Evolutionary conservation across 2,888 invertebrate species (phyloP), one percentile per base, ranked within the genome.

Genomic region (Hemaris fuciformis): DNA sequence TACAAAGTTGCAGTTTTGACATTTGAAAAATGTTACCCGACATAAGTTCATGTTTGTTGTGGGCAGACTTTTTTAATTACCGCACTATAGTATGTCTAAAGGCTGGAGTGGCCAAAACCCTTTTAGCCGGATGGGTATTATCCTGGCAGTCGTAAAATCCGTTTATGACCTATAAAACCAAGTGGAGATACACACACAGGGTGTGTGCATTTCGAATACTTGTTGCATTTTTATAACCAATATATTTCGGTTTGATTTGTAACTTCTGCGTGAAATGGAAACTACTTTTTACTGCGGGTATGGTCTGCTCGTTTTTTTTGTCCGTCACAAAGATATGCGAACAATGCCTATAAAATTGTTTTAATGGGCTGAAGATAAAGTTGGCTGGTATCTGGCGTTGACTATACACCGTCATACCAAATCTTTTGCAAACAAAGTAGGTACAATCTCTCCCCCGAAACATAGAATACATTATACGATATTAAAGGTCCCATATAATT

Each of bases 181-280:
- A 91, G 91, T 91, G 89, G 87, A 85, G 85, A 88, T 88, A 90
- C 87, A 85, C 75, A 83, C 77, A 79, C 76, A 74, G 77, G 71
- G 76, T 78, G 82, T 80, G 80, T 84, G 83, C 85, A 81, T 85
- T 88, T 84, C 85, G 82, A 82, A 85, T 90, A 91, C 90, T 91
- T 91, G 91, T 92, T 91, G 92, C 91, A 86, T 75, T 90, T 92
- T 92, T 91, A 91, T 87, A 89, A 87, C 88, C 91, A 86, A 91
- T 91, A 91, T 90, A 91, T 89, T 86, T 89, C 81, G 83, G 83
- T 89, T 89, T 91, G 91, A 91, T 91, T 91, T 91, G 91, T 80
- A 86, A 91, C 91, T 88, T 73, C 85, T 83, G 89, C 75, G 79
- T 75, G 76, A 81, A 83, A 81, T 83, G 72, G 72, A 67, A 65